Conservation (phyloP, 2,113 vertebrate species). For the Polyodon spathula region DNA sequence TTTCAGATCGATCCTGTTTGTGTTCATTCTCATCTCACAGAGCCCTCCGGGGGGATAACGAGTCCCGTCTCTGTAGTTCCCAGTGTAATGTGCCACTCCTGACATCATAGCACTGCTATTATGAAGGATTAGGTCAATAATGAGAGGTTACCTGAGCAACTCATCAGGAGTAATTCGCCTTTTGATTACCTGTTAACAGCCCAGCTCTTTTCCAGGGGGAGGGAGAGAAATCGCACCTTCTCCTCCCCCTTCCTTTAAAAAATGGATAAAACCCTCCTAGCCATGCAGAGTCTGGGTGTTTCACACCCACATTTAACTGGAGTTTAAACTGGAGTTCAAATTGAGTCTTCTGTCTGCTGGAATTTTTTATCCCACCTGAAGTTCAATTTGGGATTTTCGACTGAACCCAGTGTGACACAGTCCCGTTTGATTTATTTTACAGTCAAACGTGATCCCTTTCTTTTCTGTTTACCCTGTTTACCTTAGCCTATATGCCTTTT, state of each 20-base stretch:
- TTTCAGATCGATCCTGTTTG: slow-evolving; percentile 33
- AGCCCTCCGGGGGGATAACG: slow-evolving; percentile 39
- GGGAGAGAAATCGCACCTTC: background rate
- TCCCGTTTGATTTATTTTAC: too few species aligned
- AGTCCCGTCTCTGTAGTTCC: slow-evolving; percentile 36
- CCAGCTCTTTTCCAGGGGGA: slow-evolving; percentile 14
- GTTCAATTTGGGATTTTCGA: too few species aligned
- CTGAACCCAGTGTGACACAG: too few species aligned
- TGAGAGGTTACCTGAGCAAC: slow-evolving; percentile 61
- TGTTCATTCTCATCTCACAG: slow-evolving; percentile 35
- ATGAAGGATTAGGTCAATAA: slow-evolving; percentile 54
- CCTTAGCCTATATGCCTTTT: too few species aligned
- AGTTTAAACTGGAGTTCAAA: too few species aligned
- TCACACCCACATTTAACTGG: too few species aligned
- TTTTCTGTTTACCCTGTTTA: too few species aligned
- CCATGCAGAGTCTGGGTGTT: too few species aligned
- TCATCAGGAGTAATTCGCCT: slow-evolving; percentile 53
- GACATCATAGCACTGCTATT: slow-evolving; percentile 50
- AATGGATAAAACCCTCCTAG: too few species aligned
- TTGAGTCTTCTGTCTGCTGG: too few species aligned
- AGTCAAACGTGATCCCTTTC: too few species aligned
- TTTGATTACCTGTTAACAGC: slow-evolving; percentile 50
- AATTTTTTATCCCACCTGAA: too few species aligned
- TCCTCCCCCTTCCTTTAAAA: slow-evolving; percentile 6
- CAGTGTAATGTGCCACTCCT: slow-evolving; percentile 52